phyloP scores from a whole-genome alignment of 2,113 vertebrate species.

The Semnopithecus entellus region DNA sequence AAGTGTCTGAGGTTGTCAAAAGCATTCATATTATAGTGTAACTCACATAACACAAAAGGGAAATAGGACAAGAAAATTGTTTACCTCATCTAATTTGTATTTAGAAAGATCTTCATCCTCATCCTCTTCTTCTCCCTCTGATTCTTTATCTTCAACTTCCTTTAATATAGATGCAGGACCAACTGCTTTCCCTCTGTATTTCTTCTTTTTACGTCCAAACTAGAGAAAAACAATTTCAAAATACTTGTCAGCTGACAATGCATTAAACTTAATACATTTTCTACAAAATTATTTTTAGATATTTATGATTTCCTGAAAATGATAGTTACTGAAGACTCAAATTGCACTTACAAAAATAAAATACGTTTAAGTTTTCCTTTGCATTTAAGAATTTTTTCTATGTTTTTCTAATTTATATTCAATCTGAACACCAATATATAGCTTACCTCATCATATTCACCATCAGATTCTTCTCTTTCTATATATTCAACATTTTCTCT shows the following conservation, averaged over 20 bases:
- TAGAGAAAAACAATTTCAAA: conserved; percentile 72
- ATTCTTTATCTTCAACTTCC: conserved; percentile 93
- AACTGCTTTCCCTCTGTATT: conserved; percentile 92
- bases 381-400: background rate
- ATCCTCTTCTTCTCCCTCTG: conserved; percentile 94
- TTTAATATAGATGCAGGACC: conserved; percentile 89
- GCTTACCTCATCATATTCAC: conserved; percentile 98
- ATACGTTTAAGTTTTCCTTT: background rate
- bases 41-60: background rate
- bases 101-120: conserved; percentile 98
- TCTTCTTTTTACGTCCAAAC: conserved; percentile 99
- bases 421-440: background rate
- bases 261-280: background rate
- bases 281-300: background rate
- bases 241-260: background rate
- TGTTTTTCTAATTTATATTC: background rate
- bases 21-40: background rate
- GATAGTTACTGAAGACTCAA: background rate
- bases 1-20: background rate
- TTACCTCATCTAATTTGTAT: conserved; percentile 95
- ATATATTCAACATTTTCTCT: conserved; percentile 98
- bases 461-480: conserved; percentile 97
- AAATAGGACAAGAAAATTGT: background rate
- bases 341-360: background rate
- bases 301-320: background rate